phyloP scores from a whole-genome alignment of 2,888 invertebrate genomes.

The Heliothis peltigera region DNA sequence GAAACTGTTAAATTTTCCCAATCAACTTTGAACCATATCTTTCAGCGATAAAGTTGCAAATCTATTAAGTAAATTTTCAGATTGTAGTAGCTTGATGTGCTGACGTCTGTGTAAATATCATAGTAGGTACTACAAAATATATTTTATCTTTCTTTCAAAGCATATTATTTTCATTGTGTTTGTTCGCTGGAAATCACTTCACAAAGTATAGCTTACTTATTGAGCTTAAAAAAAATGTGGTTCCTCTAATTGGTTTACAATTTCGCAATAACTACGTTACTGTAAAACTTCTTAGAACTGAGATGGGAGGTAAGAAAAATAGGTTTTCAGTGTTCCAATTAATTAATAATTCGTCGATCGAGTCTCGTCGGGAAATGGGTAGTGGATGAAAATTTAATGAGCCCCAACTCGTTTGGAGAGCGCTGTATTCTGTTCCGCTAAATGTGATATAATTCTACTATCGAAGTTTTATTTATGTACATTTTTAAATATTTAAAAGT shows the following conservation, averaged over 20 bases:
- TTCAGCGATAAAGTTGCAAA: too few species aligned
- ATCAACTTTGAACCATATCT: too few species aligned
- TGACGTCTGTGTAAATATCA: too few species aligned
- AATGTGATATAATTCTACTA: slow-evolving; percentile 49
- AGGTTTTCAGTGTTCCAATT: slow-evolving; percentile 70
- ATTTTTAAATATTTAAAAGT: slow-evolving; percentile 21
- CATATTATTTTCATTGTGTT: too few species aligned
- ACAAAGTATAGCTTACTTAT: too few species aligned
- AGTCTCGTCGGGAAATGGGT: slow-evolving; percentile 67
- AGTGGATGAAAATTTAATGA: slow-evolving; percentile 76
- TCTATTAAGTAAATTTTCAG: too few species aligned
- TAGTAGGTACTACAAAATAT: too few species aligned
- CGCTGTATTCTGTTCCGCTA: slow-evolving; percentile 57
- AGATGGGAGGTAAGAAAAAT: slow-evolving; percentile 70
- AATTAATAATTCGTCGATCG: slow-evolving; percentile 77
- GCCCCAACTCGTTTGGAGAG: slow-evolving; percentile 60
- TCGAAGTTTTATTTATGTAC: slow-evolving; percentile 30
- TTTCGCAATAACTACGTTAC: slow-evolving; percentile 17
- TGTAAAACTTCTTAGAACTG: slow-evolving; percentile 50
- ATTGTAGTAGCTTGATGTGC: too few species aligned
- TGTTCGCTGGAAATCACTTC: too few species aligned
- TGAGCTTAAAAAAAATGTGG: neutral
- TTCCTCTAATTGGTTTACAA: neutral
- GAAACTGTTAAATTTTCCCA: too few species aligned
- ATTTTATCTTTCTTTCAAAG: too few species aligned